phyloP scores from a whole-genome alignment of 2,797 vertebrate species.

The Gymnoscopelus braueri region DNA sequence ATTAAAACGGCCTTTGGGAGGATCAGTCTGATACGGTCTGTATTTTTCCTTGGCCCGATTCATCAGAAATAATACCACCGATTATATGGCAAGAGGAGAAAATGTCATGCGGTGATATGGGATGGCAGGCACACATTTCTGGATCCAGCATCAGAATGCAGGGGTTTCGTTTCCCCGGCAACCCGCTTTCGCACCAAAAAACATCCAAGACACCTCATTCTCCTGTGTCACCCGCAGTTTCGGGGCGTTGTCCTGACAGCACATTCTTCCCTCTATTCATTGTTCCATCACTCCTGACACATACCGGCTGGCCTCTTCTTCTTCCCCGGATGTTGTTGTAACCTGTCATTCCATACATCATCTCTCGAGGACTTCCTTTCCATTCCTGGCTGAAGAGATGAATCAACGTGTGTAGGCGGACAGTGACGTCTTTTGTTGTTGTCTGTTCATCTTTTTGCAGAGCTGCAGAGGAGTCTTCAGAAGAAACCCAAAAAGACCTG shows the following conservation, averaged over 20 bases:
- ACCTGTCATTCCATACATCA: constrained; percentile 22
- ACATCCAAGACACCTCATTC: constrained; percentile 30
- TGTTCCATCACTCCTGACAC: neutral
- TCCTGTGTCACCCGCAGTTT: constrained; percentile 7
- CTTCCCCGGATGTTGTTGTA: constrained; percentile 2
- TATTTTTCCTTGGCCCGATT: constrained; percentile 15
- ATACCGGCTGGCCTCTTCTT: no score
- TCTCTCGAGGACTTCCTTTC: neutral
- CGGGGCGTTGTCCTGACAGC: constrained; percentile 25
- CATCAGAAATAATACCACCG: constrained; percentile 32
- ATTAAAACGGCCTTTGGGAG: constrained; percentile 11
- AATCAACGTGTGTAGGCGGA: neutral
- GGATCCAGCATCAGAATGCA: constrained; percentile 9
- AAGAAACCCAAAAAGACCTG: constrained; percentile 92
- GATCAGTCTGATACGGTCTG: constrained; percentile 1
- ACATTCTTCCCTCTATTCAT: constrained; percentile 3
- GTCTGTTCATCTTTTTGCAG: constrained; percentile 73
- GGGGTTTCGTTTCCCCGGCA: constrained; percentile 60
- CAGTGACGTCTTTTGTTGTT: neutral
- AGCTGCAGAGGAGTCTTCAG: constrained; percentile 88
- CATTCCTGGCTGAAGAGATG: neutral
- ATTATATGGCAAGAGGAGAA: constrained; percentile 30
- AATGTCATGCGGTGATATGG: constrained; percentile 34
- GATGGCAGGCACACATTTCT: constrained; percentile 32
- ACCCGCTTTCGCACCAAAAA: constrained; percentile 45